Evolutionary conservation across 2,113 vertebrate species (phyloP).

Genomic region (Rhipidura dahli): DNA sequence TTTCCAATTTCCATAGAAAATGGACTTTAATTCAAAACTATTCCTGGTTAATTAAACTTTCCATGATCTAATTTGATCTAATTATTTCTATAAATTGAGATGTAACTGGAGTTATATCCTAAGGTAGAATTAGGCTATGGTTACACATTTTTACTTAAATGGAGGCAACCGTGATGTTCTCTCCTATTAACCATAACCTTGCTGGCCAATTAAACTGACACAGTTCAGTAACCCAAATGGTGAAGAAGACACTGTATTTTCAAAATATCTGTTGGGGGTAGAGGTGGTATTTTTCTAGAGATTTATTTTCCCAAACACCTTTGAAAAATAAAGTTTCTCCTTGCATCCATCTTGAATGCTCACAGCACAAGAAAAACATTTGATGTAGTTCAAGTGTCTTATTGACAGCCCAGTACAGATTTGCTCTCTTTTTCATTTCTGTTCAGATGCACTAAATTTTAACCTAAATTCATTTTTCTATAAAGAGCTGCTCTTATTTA

Average conservation of each 20-base stretch:
- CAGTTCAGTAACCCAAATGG: neutral
- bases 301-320: neutral
- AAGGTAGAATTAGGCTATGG: constrained; percentile 65
- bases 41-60: constrained; percentile 77
- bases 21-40: constrained; percentile 79
- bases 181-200: neutral
- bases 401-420: neutral
- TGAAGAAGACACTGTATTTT: neutral
- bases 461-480: neutral
- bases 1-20: constrained; percentile 78
- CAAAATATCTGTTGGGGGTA: neutral
- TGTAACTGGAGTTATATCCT: constrained; percentile 69
- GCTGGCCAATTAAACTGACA: neutral
- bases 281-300: neutral
- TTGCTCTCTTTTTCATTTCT: neutral
- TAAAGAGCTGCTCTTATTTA: neutral
- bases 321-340: neutral
- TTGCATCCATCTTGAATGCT: neutral
- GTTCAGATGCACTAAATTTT: neutral
- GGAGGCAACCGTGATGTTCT: neutral
- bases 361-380: neutral
- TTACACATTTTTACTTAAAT: constrained; percentile 54
- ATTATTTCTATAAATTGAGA: constrained; percentile 81
- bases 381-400: neutral
- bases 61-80: constrained; percentile 75